Conservation (phyloP, 2,888 invertebrate genomes). For the Lutraria lutraria region DNA sequence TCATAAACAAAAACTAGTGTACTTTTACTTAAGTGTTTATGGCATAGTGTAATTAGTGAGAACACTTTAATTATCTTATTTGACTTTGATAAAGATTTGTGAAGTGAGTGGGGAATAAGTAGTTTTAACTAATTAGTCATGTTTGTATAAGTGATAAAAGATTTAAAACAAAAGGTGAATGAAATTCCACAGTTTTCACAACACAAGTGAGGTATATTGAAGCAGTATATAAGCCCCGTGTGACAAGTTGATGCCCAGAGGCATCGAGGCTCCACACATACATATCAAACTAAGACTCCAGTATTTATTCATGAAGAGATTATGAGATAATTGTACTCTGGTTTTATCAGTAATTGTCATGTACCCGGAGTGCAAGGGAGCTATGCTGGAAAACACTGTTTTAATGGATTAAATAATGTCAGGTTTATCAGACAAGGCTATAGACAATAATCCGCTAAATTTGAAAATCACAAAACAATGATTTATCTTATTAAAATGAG, state of each 20-base stretch:
- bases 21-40: not conserved
- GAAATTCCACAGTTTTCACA: constrained; percentile 27
- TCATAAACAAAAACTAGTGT: too few relatives aligned
- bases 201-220: not conserved
- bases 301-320: constrained; percentile 1
- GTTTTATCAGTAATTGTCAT: constrained; percentile 28
- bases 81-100: constrained; percentile 2
- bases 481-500: not conserved
- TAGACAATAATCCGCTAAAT: not conserved
- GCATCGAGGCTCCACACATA: not conserved
- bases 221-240: not conserved
- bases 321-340: constrained; percentile 5
- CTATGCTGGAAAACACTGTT: constrained; percentile 35
- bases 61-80: not conserved
- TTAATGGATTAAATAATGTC: constrained; percentile 39
- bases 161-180: not conserved
- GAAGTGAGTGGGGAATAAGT: not conserved
- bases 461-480: constrained; percentile 9
- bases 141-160: not conserved
- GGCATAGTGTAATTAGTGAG: not conserved
- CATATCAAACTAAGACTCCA: not conserved
- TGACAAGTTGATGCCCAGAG: not conserved
- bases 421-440: constrained; percentile 26
- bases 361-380: constrained; percentile 5
- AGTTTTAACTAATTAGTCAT: constrained; percentile 17